phyloP scores from a whole-genome alignment of 1,140 invertebrate genomes.

The Drosophila nikananu region DNA sequence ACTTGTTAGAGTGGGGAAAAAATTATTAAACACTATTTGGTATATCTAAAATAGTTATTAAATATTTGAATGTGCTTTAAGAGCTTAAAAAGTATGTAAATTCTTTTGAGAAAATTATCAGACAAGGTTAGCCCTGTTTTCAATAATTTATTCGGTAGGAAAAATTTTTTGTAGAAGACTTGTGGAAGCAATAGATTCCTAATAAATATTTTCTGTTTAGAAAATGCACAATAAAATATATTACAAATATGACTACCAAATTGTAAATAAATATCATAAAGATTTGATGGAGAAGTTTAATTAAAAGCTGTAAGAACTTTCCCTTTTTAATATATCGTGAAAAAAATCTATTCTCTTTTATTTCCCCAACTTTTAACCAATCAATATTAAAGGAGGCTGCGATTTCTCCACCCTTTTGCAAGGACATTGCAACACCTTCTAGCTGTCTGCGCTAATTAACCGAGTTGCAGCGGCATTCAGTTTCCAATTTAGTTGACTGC shows the following conservation, averaged over 20 bases:
- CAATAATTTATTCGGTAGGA: too few relatives aligned
- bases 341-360: too few relatives aligned
- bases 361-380: background rate
- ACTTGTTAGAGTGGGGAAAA: background rate
- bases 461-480: conserved; percentile 24
- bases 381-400: background rate
- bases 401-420: background rate
- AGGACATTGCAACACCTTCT: conserved; percentile 26
- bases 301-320: background rate
- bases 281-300: background rate
- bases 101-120: too few relatives aligned
- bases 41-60: background rate
- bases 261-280: background rate
- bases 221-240: background rate
- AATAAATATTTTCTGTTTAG: too few relatives aligned
- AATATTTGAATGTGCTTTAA: background rate
- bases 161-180: too few relatives aligned
- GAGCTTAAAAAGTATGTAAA: background rate
- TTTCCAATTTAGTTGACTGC: conserved; percentile 51
- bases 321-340: background rate
- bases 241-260: background rate
- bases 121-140: too few relatives aligned
- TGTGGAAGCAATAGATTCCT: too few relatives aligned
- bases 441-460: conserved; percentile 46
- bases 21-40: background rate